phyloP scores from a whole-genome alignment of 2,888 invertebrate genomes.

The Cryptocephalus moraei region DNA sequence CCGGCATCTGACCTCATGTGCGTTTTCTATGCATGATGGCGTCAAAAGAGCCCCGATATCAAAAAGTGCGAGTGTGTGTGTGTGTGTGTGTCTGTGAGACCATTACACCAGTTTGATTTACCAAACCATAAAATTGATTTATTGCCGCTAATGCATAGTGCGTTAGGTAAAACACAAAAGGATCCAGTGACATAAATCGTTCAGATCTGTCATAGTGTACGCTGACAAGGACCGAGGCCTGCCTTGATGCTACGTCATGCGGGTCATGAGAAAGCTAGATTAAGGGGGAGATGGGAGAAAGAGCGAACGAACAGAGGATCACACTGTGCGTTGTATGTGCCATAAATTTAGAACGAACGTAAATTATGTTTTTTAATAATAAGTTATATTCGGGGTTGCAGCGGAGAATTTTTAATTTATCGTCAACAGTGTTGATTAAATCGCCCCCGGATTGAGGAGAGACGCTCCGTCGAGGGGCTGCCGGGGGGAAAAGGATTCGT shows the following conservation, averaged over 20 bases:
- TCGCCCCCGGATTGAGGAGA: conserved; percentile 3
- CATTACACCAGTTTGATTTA: neutral
- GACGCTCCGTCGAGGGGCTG: no score
- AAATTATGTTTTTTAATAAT: conserved; percentile 17
- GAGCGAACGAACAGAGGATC: neutral
- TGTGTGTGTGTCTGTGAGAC: neutral
- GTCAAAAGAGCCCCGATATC: no score
- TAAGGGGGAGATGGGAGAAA: neutral
- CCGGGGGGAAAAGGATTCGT: no score
- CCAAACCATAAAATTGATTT: conserved; percentile 41
- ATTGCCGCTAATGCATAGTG: conserved; percentile 39
- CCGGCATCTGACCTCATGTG: no score
- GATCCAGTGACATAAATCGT: conserved; percentile 39
- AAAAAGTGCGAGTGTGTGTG: no score
- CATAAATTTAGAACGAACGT: conserved; percentile 4
- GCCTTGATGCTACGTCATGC: conserved; percentile 15
- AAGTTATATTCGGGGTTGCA: conserved; percentile 10
- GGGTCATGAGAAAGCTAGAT: conserved; percentile 22
- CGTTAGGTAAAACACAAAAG: conserved; percentile 40
- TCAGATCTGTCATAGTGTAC: neutral
- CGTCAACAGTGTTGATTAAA: conserved; percentile 12
- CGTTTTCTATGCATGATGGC: no score
- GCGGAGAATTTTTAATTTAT: conserved; percentile 11
- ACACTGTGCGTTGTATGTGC: neutral
- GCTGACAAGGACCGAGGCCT: conserved; percentile 8